Evolutionary conservation across 2,113 vertebrate species (phyloP).

Genomic region (Ramphastos sulfuratus): DNA sequence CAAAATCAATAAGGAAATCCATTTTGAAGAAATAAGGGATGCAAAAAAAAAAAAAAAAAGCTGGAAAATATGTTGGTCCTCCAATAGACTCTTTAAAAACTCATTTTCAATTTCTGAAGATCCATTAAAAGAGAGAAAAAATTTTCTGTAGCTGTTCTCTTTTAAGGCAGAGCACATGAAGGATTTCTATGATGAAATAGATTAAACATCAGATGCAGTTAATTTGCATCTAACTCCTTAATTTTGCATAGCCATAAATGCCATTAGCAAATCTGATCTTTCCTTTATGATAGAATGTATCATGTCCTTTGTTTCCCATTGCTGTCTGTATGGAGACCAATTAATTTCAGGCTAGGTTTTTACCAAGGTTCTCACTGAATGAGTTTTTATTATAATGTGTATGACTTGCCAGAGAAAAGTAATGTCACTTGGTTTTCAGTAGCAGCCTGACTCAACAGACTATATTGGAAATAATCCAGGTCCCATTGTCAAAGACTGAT

Average conservation of each 20-base stretch:
- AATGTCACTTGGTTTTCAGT: neutral
- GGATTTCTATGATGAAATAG: neutral
- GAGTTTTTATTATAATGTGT: neutral
- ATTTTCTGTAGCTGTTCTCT: neutral
- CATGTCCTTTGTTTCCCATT: neutral
- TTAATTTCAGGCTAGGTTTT: slow-evolving; percentile 13
- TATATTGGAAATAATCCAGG: neutral
- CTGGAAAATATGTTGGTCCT: neutral
- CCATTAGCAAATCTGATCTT: slow-evolving; percentile 14
- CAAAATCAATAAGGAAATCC: slow-evolving; percentile 40
- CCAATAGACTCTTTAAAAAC: neutral
- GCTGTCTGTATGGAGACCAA: neutral
- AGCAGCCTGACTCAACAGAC: neutral
- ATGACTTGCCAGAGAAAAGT: neutral
- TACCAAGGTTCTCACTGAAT: neutral
- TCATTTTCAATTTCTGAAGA: slow-evolving; percentile 24
- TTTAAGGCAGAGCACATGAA: neutral
- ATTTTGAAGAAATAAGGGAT: slow-evolving; percentile 16
- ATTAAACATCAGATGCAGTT: slow-evolving; percentile 13
- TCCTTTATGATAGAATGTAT: neutral
- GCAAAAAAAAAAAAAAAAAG: slow-evolving; percentile 7
- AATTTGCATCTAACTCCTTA: slow-evolving; percentile 10
- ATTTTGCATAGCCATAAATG: slow-evolving; percentile 35
- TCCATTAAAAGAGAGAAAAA: slow-evolving; percentile 13
- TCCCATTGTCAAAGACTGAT: neutral